Evolutionary conservation across 2,113 vertebrate species (phyloP), one percentile per base, ranked within the genome.

Genomic region (Bujurquina vittata): DNA sequence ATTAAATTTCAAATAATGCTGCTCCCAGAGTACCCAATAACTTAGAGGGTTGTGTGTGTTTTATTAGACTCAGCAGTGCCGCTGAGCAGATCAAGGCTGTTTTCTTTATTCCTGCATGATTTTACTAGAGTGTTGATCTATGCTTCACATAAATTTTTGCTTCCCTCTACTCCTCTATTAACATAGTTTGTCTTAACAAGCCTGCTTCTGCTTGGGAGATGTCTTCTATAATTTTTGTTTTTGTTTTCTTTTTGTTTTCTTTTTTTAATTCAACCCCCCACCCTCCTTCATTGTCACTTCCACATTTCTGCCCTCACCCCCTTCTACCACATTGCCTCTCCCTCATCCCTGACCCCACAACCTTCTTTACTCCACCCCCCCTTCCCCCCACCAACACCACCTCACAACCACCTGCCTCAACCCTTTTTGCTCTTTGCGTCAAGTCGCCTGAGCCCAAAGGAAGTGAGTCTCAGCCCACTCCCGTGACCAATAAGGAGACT

Each of bases 381-480:
- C 78, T 81, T 85, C 78, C 80, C n/a, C n/a, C n/a, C n/a, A n/a
- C n/a, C n/a, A n/a, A n/a, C 83, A 73, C 81, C 86, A 88, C 91
- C 84, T 93, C 87, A 88, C 84, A 58, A 91, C 90, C 93, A 94
- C 92, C 92, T 89, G 89, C 93, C 89, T 91, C 92, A 86, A 80
- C 92, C 93, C 92, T 87, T 95, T 95, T 95, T 93, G 95, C 90
- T 92, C 82, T 93, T 91, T 94, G 91, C 90, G 86, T 95, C 95
- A 97, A 93, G 96, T 97, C 95, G 23, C 95, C 97, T 90, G 96
- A 97, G 93, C 96, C 95, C 95, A 96, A 95, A 94, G 96, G 97
- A 95, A 92, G 97, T 95, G 97, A 97, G 94, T 96, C 96, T 93
- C 96, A 96, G 95, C 95, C 96, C 95, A 94, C 95, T 93, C 95